Base-by-base conservation (phyloP, 2,797 vertebrate genomes). In the Crocidura indochinensis region DNA sequence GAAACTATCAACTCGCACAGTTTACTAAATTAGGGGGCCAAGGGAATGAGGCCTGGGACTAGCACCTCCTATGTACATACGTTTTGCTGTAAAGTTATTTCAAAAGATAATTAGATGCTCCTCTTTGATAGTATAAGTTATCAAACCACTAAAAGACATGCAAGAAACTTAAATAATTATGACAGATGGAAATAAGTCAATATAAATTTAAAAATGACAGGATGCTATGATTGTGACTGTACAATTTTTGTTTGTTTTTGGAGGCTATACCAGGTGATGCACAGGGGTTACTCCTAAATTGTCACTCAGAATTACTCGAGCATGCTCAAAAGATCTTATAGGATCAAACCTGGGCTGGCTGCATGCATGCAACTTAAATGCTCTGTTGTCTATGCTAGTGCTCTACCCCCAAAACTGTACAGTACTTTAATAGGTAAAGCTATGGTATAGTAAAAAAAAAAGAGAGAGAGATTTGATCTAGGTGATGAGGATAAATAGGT, bases 361-460 rank as follows among this genome's bases (percentile, higher is more conserved):
- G 38, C 38, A 38, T 38, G 38, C 38, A 38, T 38, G 38, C 38
- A 38, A 38, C 2, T 2, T 38, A 38, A 38, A 38, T 38, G 38
- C 38, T 38, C 38, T 38, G 38, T 38, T 38, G 38, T 38, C 38
- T 38, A 38, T 38, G 38, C 38, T 38, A 38, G 38, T 38, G 38
- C 38, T 38, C 38, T 38, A 38, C 38, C 38, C 38, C 38, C 5
- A 5, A 38, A 89, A 27, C 11, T 53, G 51, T 26, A 64, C 31
- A 27, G 69, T 26, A 62, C 68, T 89, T 51, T 75, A 24, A 91
- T 84, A 91, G 72, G 29, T 10, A 44, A 77, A 78, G 44, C n/a
- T 9, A 24, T 12, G n/a, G 74, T 24, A 60, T n/a, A 92, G 68
- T 51, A 15, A 60, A 73, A 68, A 38, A 24, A n/a, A n/a, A n/a